These are phyloP conservation scores for Drosophila mayri DNA, from an alignment of 1,140 invertebrate genomes.

Conservation along the genomic window DNA sequence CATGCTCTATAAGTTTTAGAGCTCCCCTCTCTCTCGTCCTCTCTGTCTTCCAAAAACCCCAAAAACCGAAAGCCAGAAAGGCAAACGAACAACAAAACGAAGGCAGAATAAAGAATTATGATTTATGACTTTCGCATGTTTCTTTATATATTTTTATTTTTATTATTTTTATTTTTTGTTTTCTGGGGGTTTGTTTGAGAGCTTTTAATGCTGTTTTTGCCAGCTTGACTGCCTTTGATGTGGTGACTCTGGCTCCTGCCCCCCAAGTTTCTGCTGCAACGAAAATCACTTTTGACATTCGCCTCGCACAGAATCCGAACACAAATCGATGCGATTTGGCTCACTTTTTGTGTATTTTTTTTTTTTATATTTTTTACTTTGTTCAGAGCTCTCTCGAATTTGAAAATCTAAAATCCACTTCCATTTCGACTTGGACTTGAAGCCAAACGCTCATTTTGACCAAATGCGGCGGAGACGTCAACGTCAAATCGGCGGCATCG, in stretches of 20 bases:
- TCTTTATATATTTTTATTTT: conserved; percentile 37
- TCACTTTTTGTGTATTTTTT: neutral
- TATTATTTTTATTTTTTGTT: conserved; percentile 1
- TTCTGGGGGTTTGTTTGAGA: conserved; percentile 36
- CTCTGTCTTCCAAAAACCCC: conserved; percentile 20
- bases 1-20: conserved; percentile 67
- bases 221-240: conserved; percentile 36
- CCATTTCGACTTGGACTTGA: conserved; percentile 27
- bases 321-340: conserved; percentile 51
- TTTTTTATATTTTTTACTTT: neutral
- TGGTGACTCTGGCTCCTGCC: conserved; percentile 26
- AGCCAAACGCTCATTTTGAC: conserved; percentile 50
- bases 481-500: conserved; percentile 22
- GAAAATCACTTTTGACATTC: conserved; percentile 78
- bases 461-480: conserved; percentile 61
- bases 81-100: conserved; percentile 37
- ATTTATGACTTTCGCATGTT: conserved; percentile 82
- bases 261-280: conserved; percentile 25
- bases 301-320: conserved; percentile 24
- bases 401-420: conserved; percentile 15
- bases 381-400: conserved; percentile 9
- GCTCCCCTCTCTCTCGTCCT: conserved; percentile 31
- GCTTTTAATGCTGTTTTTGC: conserved; percentile 59
- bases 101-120: conserved; percentile 74
- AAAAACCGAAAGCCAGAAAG: conserved; percentile 63